phyloP scores from a whole-genome alignment of 2,113 vertebrate species.

The Atrichornis clamosus region DNA sequence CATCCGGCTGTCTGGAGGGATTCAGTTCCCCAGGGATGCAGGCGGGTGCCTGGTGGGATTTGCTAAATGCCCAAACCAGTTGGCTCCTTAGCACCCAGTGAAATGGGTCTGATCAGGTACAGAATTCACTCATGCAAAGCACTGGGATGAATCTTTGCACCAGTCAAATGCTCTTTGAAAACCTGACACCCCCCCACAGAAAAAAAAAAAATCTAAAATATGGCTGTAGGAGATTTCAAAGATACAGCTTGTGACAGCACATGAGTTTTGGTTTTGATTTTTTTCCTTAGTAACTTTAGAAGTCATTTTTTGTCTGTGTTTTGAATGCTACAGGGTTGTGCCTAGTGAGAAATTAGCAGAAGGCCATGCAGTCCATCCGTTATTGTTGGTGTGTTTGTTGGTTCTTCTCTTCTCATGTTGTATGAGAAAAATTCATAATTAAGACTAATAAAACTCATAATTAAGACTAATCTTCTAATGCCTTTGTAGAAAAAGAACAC shows the following conservation, averaged over 20 bases:
- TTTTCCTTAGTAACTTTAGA: background rate
- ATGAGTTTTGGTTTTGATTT: background rate
- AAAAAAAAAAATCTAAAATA: background rate
- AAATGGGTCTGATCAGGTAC: background rate
- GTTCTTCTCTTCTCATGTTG: background rate
- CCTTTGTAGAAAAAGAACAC: slow-evolving; percentile 10
- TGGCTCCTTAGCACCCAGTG: background rate
- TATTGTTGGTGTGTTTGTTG: background rate
- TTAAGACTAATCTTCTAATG: slow-evolving; percentile 49
- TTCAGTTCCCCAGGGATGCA: background rate
- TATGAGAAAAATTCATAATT: slow-evolving; percentile 30
- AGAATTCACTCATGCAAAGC: background rate
- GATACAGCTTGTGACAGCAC: background rate
- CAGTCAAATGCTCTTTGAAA: background rate
- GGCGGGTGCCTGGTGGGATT: background rate
- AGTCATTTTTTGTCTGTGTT: background rate
- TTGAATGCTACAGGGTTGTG: background rate
- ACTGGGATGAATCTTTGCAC: background rate
- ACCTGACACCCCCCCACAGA: background rate
- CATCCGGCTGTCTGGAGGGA: background rate
- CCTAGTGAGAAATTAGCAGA: slow-evolving; percentile 32
- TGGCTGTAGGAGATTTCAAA: background rate
- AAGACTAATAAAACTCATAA: slow-evolving; percentile 39
- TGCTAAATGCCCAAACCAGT: background rate
- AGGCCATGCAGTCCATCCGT: background rate